Conservation (phyloP, 2,888 invertebrate genomes). For the Tetheella fluctuosa region DNA sequence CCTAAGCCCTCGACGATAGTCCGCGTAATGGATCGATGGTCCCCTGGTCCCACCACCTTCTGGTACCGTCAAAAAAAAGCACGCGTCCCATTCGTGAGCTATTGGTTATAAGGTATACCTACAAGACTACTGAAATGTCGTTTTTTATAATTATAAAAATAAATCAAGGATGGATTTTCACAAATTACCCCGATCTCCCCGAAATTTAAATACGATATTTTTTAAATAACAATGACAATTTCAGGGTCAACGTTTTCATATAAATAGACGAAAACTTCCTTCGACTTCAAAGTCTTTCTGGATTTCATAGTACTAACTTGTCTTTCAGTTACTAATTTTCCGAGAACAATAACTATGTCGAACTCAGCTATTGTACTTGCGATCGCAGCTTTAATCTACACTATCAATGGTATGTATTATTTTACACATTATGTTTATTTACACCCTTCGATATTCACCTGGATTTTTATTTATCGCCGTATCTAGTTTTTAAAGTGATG, state of each 20-base stretch:
- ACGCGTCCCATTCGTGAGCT: too few species aligned
- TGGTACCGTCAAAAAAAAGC: too few species aligned
- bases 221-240: neutral
- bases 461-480: too few species aligned
- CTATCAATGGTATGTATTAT: slow-evolving; percentile 13
- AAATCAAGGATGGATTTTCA: neutral
- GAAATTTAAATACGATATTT: slow-evolving; percentile 8
- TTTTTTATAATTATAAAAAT: too few species aligned
- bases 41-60: too few species aligned
- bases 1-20: too few species aligned
- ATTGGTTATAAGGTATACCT: too few species aligned
- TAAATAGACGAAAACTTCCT: slow-evolving; percentile 14
- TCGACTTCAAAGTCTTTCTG: neutral
- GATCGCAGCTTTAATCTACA: slow-evolving; percentile 14
- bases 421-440: neutral
- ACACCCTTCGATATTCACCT: neutral
- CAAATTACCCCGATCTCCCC: neutral
- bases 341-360: neutral
- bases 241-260: slow-evolving; percentile 5
- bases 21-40: too few species aligned
- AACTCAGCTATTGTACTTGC: slow-evolving; percentile 3
- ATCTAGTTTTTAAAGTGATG: too few species aligned
- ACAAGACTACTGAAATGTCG: too few species aligned
- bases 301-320: neutral
- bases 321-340: neutral